These are phyloP conservation scores for Imbricaverruca yamaguchii DNA, from an alignment of 2,888 invertebrate genomes.

Conservation along the genomic window DNA sequence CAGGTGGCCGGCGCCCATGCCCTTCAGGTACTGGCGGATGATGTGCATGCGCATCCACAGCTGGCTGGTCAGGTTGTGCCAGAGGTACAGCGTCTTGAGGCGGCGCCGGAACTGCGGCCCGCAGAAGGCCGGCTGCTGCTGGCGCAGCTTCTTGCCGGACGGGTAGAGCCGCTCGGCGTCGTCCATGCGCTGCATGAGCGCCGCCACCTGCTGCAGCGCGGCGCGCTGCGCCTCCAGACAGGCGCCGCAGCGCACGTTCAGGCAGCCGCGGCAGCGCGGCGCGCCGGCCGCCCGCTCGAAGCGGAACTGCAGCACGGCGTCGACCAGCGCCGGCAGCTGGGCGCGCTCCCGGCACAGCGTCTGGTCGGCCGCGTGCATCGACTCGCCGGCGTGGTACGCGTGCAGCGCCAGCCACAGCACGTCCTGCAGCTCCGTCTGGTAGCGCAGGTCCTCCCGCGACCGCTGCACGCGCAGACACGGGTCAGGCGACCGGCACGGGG, in stretches of 20 bases:
- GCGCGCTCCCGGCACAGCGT: not conserved
- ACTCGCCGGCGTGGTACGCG: conserved; percentile 1
- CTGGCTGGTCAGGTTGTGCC: conserved; percentile 44
- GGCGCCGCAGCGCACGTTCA: not conserved
- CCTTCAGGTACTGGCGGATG: conserved; percentile 40
- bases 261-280: not conserved
- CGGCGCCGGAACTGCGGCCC: conserved; percentile 37
- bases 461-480: not conserved
- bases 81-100: conserved; percentile 42
- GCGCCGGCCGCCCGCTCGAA: not conserved
- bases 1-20: conserved; percentile 36
- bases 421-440: conserved; percentile 12
- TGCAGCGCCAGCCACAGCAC: conserved; percentile 20
- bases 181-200: conserved; percentile 39
- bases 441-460: not conserved
- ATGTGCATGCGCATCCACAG: conserved; percentile 42
- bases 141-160: conserved; percentile 38
- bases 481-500: not conserved
- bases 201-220: conserved; percentile 39
- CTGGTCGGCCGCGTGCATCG: not conserved
- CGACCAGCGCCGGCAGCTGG: not conserved
- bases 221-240: not conserved
- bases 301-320: not conserved
- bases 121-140: conserved; percentile 37
- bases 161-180: conserved; percentile 41